Conservation (phyloP, 1,140 invertebrate species). For the Prorops nasuta region DNA sequence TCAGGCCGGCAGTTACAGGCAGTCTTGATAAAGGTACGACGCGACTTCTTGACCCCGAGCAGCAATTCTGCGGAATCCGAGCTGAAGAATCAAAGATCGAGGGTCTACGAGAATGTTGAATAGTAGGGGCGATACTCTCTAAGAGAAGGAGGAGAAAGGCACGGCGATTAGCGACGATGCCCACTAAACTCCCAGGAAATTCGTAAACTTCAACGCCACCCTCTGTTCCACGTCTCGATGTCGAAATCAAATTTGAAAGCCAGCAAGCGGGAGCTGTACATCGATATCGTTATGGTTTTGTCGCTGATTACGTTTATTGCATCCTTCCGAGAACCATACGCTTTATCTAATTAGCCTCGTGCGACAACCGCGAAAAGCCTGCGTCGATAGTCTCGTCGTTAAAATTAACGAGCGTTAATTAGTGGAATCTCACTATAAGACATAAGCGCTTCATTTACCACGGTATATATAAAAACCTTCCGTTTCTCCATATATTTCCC, state of each 20-base stretch:
- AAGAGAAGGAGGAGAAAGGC: neutral
- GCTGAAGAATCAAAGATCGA: slow-evolving; percentile 5
- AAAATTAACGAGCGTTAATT: slow-evolving; percentile 32
- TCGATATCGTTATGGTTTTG: slow-evolving; percentile 22
- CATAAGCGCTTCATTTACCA: no score
- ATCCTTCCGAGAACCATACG: slow-evolving; percentile 34
- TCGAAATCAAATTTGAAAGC: no score
- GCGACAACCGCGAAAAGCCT: slow-evolving; percentile 6
- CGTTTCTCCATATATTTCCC: no score
- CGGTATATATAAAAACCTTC: no score
- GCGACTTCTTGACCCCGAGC: slow-evolving; percentile 46
- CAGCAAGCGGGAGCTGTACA: no score
- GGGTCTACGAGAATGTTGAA: no score
- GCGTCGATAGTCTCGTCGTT: slow-evolving; percentile 23
- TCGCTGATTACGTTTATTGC: slow-evolving; percentile 18
- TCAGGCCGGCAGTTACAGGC: slow-evolving; percentile 34
- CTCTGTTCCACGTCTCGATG: no score
- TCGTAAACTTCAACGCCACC: no score
- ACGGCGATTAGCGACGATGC: no score
- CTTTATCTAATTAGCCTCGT: slow-evolving; percentile 39
- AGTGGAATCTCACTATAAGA: slow-evolving; percentile 9
- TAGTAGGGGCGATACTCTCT: no score
- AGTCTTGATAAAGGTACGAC: slow-evolving; percentile 45
- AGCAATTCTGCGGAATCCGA: slow-evolving; percentile 36
- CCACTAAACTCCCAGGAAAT: no score